phyloP scores from a whole-genome alignment of 2,113 vertebrate genomes.

The Cranoglanis bouderius region DNA sequence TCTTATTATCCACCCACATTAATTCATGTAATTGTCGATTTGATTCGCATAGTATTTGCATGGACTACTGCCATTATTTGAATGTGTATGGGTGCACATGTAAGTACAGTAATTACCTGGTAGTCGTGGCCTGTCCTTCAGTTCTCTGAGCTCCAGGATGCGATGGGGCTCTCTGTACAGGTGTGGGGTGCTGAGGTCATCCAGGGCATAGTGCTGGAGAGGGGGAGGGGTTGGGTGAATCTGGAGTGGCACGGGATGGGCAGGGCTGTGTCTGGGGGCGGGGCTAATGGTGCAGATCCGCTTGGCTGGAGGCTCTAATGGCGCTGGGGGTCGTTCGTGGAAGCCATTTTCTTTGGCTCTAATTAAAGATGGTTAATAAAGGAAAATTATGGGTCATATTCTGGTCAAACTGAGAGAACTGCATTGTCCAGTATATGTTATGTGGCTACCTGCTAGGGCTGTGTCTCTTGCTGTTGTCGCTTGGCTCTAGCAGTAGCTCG shows the following conservation, averaged over 20 bases:
- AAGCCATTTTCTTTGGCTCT: slow-evolving; percentile 89
- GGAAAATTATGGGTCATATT: background rate
- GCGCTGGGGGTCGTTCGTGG: slow-evolving; percentile 82
- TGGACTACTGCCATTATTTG: background rate
- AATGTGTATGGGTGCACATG: background rate
- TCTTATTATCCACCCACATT: background rate
- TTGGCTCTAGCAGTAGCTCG: slow-evolving; percentile 90
- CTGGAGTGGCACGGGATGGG: slow-evolving; percentile 86
- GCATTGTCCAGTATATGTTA: background rate
- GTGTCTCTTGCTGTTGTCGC: slow-evolving; percentile 85
- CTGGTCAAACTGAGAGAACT: background rate
- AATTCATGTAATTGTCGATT: background rate
- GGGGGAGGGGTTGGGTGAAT: slow-evolving; percentile 95
- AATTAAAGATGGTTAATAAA: slow-evolving; percentile 46
- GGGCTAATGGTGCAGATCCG: slow-evolving; percentile 98
- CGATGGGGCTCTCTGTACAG: slow-evolving; percentile 90
- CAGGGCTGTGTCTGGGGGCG: slow-evolving; percentile 93
- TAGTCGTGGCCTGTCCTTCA: slow-evolving; percentile 84
- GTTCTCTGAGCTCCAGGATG: slow-evolving; percentile 87
- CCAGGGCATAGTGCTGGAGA: slow-evolving; percentile 94
- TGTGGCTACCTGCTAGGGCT: slow-evolving; percentile 72
- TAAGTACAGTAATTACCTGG: slow-evolving; percentile 70
- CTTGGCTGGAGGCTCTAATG: slow-evolving; percentile 88
- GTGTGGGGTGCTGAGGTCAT: slow-evolving; percentile 91
- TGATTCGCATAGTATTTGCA: background rate